Base-by-base conservation (phyloP, 2,888 invertebrate genomes). In the Gnatocerus cornutus region DNA sequence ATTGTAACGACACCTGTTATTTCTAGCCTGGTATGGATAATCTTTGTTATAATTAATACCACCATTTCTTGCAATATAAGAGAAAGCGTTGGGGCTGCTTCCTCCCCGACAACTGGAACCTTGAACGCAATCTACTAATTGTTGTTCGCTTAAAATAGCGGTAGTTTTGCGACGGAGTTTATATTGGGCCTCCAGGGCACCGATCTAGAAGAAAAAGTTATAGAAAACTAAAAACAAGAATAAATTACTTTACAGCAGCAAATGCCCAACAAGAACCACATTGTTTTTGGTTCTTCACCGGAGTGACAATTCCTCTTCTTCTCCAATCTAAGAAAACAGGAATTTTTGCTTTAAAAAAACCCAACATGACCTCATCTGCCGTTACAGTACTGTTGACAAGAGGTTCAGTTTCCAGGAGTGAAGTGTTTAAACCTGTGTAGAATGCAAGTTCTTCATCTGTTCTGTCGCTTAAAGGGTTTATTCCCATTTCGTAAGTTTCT, bases 251-350 rank as follows among this genome's bases (percentile, higher is more conserved):
- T 58, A 43, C 39, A 8, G n/a, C 10, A 12, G 29, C 21, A 43
- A 58, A 29, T 8, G 95, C 89, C 95, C 95, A 58, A 29, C 27
- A 58, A 43, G 39, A 29, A 10, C 39, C 55, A 12, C 39, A 37
- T 1, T n/a, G 8, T 55, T n/a, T n/a, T 55, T 55, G 55, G 5
- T 39, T 91, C 85, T 95, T 95, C 72, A 95, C 86, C 0, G 88
- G 89, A 12, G 95, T 95, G 71, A 96, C 95, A 74, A 93, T 93
- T 46, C 95, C 94, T 72, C 89, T 82, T 65, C 85, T 81, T 79
- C 94, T 89, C 96, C 95, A 96, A 86, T 96, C 95, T 61, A 95
- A n/a, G 6, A 29, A 9, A 5, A 4, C 21, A 21, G 21, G 21
- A 21, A 21, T 21, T 21, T 21, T 21, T 21, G 21, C 21, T 21